Evolutionary conservation across 2,113 vertebrate genomes (phyloP).

Genomic region (Paralichthys olivaceus): DNA sequence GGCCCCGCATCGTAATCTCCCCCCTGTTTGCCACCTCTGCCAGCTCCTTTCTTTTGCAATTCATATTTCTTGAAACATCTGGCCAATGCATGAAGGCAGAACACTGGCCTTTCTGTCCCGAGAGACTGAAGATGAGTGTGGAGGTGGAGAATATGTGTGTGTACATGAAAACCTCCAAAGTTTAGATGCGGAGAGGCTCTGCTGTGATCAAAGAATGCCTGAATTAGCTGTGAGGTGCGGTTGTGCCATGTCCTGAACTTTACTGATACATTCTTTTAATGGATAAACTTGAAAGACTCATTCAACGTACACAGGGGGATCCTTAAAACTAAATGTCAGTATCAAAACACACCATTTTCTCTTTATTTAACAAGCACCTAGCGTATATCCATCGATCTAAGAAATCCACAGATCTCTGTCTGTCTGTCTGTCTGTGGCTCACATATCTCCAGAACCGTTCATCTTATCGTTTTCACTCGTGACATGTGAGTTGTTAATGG

Average conservation of each 20-base stretch:
- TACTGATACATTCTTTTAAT: constrained; percentile 45
- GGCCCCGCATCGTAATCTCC: constrained; percentile 49
- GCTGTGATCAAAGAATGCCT: constrained; percentile 66
- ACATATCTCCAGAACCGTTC: too few species aligned
- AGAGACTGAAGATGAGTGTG: constrained; percentile 42
- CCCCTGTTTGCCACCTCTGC: constrained; percentile 31
- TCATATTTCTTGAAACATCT: constrained; percentile 44
- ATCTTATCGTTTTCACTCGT: too few species aligned
- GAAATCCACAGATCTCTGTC: too few species aligned
- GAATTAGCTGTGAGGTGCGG: constrained; percentile 42
- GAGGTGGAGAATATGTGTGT: constrained; percentile 6
- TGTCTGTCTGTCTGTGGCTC: too few species aligned
- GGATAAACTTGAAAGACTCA: constrained; percentile 35
- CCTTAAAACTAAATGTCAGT: constrained; percentile 18
- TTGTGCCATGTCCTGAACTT: constrained; percentile 34
- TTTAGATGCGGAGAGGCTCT: constrained; percentile 22
- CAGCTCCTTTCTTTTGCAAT: constrained; percentile 44
- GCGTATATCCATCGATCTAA: background rate
- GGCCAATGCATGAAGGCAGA: constrained; percentile 27
- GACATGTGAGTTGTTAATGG: too few species aligned
- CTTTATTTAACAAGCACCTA: constrained; percentile 21
- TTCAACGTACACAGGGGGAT: constrained; percentile 41
- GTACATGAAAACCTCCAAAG: constrained; percentile 49
- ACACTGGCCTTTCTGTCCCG: constrained; percentile 44
- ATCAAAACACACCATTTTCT: constrained; percentile 37